A percentile compares a stretch with the other conserved stretches of the same genome.
These are phyloP conservation scores for Tortrix viridana DNA, from an alignment of 2,888 invertebrate genomes.

Conservation along the genomic window DNA sequence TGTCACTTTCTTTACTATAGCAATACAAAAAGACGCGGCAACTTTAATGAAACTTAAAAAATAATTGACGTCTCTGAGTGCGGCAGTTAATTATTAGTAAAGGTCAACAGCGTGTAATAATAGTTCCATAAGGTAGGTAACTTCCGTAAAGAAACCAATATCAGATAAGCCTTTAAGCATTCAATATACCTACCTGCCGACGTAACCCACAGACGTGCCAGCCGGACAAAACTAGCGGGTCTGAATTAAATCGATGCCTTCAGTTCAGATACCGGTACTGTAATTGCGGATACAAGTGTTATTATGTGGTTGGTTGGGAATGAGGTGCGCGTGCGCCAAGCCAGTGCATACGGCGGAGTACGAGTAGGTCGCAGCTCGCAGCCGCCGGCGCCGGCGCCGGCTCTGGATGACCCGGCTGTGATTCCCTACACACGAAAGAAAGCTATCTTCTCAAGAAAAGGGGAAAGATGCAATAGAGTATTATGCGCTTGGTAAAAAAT, in stretches of 20 bases:
- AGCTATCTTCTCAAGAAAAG: background rate
- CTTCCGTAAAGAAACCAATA: background rate
- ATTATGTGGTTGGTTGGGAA: conserved; percentile 15
- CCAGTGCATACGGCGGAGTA: conserved; percentile 22
- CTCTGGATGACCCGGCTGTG: conserved; percentile 10
- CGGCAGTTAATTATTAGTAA: too few relatives aligned
- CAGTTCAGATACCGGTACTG: conserved; percentile 20
- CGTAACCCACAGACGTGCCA: background rate
- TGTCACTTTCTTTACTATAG: too few relatives aligned
- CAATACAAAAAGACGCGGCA: too few relatives aligned
- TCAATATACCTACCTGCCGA: background rate
- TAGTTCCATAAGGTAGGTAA: background rate
- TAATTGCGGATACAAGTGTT: conserved; percentile 21
- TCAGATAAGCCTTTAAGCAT: background rate
- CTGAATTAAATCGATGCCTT: conserved; percentile 5
- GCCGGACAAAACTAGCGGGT: conserved; percentile 9
- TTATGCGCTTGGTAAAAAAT: too few relatives aligned
- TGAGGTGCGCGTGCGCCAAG: conserved; percentile 13
- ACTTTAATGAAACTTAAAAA: too few relatives aligned
- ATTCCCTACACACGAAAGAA: background rate
- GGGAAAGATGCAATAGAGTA: background rate
- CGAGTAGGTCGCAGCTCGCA: conserved; percentile 33
- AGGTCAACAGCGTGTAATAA: background rate
- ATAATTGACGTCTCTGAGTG: too few relatives aligned
- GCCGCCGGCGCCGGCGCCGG: conserved; percentile 37